Conservation (phyloP, 2,113 vertebrate species). For the Scomber japonicus region DNA sequence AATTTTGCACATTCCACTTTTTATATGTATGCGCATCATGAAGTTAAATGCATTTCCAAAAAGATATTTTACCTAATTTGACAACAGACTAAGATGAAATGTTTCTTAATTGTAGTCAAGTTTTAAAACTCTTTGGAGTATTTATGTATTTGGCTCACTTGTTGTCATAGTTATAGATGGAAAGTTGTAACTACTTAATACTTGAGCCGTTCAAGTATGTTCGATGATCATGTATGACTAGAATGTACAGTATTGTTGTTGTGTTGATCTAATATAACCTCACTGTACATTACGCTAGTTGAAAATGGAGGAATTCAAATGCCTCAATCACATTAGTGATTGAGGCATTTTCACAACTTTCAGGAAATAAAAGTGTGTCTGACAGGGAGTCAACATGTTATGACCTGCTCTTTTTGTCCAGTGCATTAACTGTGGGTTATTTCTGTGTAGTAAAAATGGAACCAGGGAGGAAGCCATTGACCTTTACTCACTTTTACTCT, state of each 20-base stretch:
- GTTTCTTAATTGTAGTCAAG: conserved; percentile 37
- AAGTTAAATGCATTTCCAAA: conserved; percentile 32
- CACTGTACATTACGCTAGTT: conserved; percentile 10
- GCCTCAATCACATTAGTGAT: conserved; percentile 16
- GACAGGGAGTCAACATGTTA: neutral
- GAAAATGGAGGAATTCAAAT: neutral
- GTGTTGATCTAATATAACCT: conserved; percentile 13
- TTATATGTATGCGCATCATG: conserved; percentile 26
- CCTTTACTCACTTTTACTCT: conserved; percentile 23
- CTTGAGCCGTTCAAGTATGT: conserved; percentile 10
- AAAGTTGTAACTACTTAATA: conserved; percentile 17
- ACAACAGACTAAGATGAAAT: neutral
- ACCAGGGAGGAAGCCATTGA: conserved; percentile 54
- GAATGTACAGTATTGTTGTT: conserved; percentile 26
- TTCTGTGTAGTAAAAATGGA: conserved; percentile 37
- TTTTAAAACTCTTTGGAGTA: conserved; percentile 37
- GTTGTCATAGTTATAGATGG: neutral
- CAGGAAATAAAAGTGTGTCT: conserved; percentile 60
- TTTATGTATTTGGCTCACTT: conserved; percentile 34
- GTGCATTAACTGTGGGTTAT: conserved; percentile 1
- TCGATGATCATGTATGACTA: conserved; percentile 16
- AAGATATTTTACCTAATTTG: conserved; percentile 39
- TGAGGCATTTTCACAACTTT: conserved; percentile 25
- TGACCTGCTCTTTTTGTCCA: conserved; percentile 18
- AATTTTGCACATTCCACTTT: conserved; percentile 76